Evolutionary conservation across 2,113 vertebrate genomes (phyloP).

Genomic region (Phrynosoma blainvillii): DNA sequence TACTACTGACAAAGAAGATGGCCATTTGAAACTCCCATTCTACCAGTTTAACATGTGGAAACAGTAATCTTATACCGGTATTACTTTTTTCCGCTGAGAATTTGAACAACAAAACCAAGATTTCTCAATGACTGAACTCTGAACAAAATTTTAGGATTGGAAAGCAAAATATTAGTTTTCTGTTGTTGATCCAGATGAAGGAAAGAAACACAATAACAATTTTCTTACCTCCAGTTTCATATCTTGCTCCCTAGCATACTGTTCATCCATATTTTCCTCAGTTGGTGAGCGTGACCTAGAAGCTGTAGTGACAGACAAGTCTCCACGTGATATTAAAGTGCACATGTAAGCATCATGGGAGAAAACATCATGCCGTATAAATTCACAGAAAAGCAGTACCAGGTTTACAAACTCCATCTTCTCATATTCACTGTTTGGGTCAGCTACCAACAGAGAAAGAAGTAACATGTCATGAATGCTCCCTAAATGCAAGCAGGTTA

Average conservation of each 20-base stretch:
- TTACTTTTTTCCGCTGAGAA: background rate
- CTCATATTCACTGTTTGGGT: conserved; percentile 76
- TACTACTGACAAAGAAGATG: too few species aligned
- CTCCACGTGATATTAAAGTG: conserved; percentile 80
- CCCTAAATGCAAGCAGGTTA: background rate
- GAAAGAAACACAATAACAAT: background rate
- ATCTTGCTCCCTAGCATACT: conserved; percentile 68
- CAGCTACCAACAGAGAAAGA: conserved; percentile 61
- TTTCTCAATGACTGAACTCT: too few species aligned
- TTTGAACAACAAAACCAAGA: background rate
- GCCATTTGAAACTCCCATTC: background rate
- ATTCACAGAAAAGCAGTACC: conserved; percentile 82
- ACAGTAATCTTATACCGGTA: background rate
- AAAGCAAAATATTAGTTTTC: background rate
- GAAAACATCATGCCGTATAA: conserved; percentile 80
- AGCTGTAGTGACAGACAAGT: conserved; percentile 66
- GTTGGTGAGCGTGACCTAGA: conserved; percentile 61
- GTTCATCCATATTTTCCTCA: conserved; percentile 66
- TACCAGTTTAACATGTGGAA: background rate
- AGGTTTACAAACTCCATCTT: conserved; percentile 81
- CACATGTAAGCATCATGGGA: conserved; percentile 82
- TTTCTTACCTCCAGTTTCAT: conserved; percentile 72
- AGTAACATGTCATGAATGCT: background rate
- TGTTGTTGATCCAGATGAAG: background rate
- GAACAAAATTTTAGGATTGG: too few species aligned